Evolutionary conservation across 1,140 invertebrate genomes (phyloP).

Genomic region (Dufourea novaeangliae): DNA sequence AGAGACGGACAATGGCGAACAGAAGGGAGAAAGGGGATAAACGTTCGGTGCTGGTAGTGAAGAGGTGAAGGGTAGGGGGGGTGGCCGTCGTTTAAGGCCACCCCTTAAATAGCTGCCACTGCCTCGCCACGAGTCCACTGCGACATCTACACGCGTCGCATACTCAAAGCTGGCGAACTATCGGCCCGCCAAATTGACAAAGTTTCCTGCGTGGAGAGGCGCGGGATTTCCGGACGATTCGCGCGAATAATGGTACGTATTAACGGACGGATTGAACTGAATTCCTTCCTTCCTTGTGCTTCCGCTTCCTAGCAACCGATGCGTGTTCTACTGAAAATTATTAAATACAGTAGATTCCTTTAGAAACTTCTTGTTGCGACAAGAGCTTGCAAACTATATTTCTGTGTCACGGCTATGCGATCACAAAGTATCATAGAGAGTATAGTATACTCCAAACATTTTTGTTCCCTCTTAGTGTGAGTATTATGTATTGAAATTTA

Average conservation of each 20-base stretch:
- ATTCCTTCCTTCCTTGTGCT: no score
- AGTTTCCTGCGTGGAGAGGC: conserved; percentile 55
- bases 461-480: no score
- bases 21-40: neutral
- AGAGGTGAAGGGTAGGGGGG: conserved; percentile 9
- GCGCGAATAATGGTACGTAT: conserved; percentile 54
- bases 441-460: no score
- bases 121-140: conserved; percentile 10
- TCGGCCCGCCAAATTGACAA: conserved; percentile 64
- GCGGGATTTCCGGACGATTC: conserved; percentile 41
- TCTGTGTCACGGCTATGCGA: no score
- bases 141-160: conserved; percentile 51
- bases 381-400: no score
- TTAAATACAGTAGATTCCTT: no score
- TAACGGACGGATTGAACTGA: conserved; percentile 40
- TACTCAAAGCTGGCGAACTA: conserved; percentile 57
- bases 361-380: no score
- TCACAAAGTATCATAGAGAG: no score
- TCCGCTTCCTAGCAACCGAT: neutral
- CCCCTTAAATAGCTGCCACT: conserved; percentile 51
- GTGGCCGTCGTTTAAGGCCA: conserved; percentile 51
- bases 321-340: no score
- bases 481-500: no score
- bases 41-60: no score
- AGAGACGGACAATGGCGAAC: neutral